Conservation (phyloP, 2,113 vertebrate genomes). For the Merops nubicus region DNA sequence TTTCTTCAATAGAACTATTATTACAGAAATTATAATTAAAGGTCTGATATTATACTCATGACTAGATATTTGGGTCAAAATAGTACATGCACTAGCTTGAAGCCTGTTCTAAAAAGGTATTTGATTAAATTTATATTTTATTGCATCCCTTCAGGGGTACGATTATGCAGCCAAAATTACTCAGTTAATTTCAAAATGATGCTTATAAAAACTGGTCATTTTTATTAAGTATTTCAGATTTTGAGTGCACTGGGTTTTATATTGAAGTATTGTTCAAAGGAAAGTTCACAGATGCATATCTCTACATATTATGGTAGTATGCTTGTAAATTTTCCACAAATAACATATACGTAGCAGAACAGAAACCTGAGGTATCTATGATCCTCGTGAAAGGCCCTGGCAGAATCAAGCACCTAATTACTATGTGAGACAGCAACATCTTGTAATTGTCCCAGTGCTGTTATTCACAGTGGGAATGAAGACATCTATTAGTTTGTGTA, state of each 20-base stretch:
- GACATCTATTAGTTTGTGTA: not conserved
- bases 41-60: constrained; percentile 39
- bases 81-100: constrained; percentile 1
- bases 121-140: constrained; percentile 58
- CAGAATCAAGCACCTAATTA: constrained; percentile 2
- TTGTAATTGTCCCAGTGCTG: not conserved
- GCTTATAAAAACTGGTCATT: constrained; percentile 41
- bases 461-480: not conserved
- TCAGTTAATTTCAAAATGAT: constrained; percentile 60
- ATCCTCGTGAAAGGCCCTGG: not conserved
- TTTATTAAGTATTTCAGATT: constrained; percentile 37
- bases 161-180: constrained; percentile 52
- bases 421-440: not conserved
- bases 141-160: constrained; percentile 38
- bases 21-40: constrained; percentile 62
- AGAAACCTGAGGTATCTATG: not conserved
- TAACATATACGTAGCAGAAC: not conserved
- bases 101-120: constrained; percentile 31
- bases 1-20: constrained; percentile 58
- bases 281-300: not conserved
- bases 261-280: not conserved
- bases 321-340: not conserved
- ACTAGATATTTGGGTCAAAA: constrained; percentile 66
- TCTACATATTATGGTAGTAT: not conserved
- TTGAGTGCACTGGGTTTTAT: not conserved